phyloP scores from a whole-genome alignment of 2,797 vertebrate genomes.

The Neosilurus hyrtlii region DNA sequence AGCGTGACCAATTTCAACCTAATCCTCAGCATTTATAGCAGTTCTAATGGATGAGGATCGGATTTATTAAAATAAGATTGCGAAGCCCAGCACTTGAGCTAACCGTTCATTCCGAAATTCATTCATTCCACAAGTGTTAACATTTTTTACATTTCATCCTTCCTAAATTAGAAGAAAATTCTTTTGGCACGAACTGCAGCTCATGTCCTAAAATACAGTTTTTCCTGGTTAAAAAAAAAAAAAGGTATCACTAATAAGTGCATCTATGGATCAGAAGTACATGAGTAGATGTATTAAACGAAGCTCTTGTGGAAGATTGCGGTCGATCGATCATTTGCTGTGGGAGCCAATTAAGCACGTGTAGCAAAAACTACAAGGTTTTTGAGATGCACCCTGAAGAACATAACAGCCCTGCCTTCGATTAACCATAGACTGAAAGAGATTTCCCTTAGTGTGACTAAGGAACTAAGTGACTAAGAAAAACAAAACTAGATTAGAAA shows the following conservation, averaged over 20 bases:
- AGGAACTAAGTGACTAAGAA: no score
- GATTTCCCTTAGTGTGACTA: not conserved
- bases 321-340: not conserved
- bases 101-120: not conserved
- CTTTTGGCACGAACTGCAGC: not conserved
- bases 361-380: conserved; percentile 26
- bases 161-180: not conserved
- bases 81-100: not conserved
- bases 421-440: conserved; percentile 42
- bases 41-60: no score
- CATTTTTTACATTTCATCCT: no score
- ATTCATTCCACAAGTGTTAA: not conserved
- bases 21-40: not conserved
- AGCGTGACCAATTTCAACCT: not conserved
- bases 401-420: conserved; percentile 43
- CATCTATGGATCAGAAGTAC: conserved; percentile 20
- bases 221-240: not conserved
- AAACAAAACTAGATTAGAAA: no score
- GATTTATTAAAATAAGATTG: not conserved
- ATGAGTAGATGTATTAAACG: conserved; percentile 41
- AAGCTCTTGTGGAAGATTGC: conserved; percentile 24
- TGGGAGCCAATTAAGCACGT: conserved; percentile 48
- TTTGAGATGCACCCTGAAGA: conserved; percentile 35
- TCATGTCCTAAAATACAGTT: not conserved
- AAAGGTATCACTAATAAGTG: conserved; percentile 39